phyloP scores from a whole-genome alignment of 2,797 vertebrate genomes.

The Callimico goeldii region DNA sequence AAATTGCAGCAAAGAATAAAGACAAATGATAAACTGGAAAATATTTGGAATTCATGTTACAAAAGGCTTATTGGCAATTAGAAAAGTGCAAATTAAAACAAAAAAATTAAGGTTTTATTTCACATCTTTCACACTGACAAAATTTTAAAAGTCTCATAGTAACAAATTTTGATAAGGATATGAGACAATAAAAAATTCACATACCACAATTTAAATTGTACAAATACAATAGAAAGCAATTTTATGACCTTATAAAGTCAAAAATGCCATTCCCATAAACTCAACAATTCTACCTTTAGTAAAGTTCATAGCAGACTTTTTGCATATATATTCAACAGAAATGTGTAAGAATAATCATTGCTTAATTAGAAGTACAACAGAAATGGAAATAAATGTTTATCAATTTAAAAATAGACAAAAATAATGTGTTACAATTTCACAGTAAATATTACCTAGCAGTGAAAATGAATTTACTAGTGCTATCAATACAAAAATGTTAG shows the following conservation, averaged over 20 bases:
- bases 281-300: neutral
- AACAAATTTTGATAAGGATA: neutral
- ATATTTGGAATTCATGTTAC: neutral
- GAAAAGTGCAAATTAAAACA: neutral
- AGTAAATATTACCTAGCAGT: neutral
- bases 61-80: neutral
- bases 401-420: neutral
- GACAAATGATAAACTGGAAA: neutral
- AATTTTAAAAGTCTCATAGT: neutral
- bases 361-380: neutral
- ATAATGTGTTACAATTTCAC: neutral
- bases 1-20: neutral
- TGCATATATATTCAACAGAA: neutral
- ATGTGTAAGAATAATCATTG: neutral
- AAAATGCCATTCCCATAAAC: neutral
- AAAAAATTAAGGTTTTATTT: neutral
- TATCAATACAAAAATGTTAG: neutral
- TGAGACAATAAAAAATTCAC: neutral
- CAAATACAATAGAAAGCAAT: neutral
- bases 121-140: neutral
- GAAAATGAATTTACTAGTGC: neutral
- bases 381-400: constrained; percentile 4
- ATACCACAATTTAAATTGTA: neutral
- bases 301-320: neutral
- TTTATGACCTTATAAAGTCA: neutral